Percentiles rank a stretch among this genome's conserved stretches.
Evolutionary conservation across 2,113 vertebrate species (phyloP).

Genomic region (Phrynosoma platyrhinos): DNA sequence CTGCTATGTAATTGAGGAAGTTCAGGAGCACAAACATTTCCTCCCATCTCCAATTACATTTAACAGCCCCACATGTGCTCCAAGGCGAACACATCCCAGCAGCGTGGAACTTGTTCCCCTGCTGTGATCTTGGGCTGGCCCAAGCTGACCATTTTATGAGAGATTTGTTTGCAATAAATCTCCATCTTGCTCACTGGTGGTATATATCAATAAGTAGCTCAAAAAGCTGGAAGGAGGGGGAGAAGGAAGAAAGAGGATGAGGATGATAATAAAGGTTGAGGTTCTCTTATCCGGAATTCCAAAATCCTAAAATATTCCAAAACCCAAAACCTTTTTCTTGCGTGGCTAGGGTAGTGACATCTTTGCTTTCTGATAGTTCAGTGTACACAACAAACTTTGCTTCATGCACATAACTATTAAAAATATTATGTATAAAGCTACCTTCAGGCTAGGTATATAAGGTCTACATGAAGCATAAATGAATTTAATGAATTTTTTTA

Average conservation of each 20-base stretch:
- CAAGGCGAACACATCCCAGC: background rate
- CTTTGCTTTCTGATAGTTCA: too few species aligned
- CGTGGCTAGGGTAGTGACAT: too few species aligned
- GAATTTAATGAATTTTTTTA: too few species aligned
- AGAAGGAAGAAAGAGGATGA: background rate
- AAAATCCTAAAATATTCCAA: too few species aligned
- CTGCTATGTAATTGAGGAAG: background rate
- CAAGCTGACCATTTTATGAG: background rate
- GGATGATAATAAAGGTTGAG: too few species aligned
- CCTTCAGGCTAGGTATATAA: too few species aligned
- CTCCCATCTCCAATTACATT: conserved; percentile 21
- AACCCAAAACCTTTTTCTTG: too few species aligned
- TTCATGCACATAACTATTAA: too few species aligned
- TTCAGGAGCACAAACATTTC: background rate
- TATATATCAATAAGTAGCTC: background rate
- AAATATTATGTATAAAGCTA: too few species aligned
- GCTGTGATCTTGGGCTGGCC: background rate
- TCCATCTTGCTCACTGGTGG: background rate
- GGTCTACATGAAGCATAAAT: too few species aligned
- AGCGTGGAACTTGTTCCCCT: background rate
- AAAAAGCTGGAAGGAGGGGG: background rate
- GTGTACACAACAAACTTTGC: too few species aligned
- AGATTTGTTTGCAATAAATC: background rate
- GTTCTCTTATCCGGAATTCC: too few species aligned
- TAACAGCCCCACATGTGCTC: background rate